Evolutionary conservation across 2,797 vertebrate genomes (phyloP).

Genomic region (Paratrypauchen microcephalus): DNA sequence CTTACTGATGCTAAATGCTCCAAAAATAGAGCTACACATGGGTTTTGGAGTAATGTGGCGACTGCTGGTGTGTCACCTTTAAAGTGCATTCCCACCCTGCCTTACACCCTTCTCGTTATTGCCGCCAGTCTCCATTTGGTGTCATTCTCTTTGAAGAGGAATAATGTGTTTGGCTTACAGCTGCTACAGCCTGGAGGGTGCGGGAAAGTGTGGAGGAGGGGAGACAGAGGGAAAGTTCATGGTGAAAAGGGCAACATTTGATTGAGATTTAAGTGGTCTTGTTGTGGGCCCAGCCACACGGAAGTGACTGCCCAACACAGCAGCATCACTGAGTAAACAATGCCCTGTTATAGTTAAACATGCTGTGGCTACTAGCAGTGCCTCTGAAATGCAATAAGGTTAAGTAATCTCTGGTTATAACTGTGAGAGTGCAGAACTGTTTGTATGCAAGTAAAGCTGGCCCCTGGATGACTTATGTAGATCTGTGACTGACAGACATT

Average conservation of each 20-base stretch:
- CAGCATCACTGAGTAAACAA: constrained; percentile 5
- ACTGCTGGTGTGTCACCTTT: constrained; percentile 53
- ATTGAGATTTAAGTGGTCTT: constrained; percentile 24
- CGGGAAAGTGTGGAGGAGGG: not conserved
- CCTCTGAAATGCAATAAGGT: not conserved
- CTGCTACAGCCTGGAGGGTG: constrained; percentile 31
- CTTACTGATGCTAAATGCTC: constrained; percentile 6
- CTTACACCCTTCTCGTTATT: constrained; percentile 30
- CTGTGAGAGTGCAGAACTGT: not conserved
- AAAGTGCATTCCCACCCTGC: constrained; percentile 50
- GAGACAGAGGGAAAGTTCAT: constrained; percentile 4
- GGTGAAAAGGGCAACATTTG: constrained; percentile 8
- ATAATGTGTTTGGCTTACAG: constrained; percentile 54
- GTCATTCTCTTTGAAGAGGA: constrained; percentile 53
- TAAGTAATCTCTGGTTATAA: not conserved
- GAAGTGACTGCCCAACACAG: constrained; percentile 1
- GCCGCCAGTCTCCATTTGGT: constrained; percentile 48
- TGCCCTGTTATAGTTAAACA: not conserved
- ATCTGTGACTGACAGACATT: not conserved
- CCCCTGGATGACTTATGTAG: not conserved
- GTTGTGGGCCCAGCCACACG: constrained; percentile 2
- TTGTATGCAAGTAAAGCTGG: not conserved
- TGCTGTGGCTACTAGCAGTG: not conserved
- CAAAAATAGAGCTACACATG: constrained; percentile 27
- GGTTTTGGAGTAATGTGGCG: constrained; percentile 28